Percentiles rank a stretch among this genome's conserved stretches.
phyloP scores from a whole-genome alignment of 2,888 invertebrate genomes.

The Lepidocyrtoides sp. region DNA sequence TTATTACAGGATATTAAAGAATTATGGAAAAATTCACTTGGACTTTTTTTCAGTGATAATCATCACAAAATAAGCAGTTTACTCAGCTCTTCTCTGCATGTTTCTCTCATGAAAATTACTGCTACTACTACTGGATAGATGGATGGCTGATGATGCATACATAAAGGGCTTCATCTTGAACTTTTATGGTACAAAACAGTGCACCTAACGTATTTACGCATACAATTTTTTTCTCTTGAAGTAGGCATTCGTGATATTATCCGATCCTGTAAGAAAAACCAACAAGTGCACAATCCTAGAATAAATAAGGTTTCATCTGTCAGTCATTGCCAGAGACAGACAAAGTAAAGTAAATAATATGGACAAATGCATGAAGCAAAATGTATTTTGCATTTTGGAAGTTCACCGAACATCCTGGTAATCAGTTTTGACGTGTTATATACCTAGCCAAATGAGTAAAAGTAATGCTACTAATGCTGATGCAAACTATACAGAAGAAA shows the following conservation, averaged over 20 bases:
- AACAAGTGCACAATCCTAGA: conserved; percentile 58
- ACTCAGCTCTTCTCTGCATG: not conserved
- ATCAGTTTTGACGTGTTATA: conserved; percentile 38
- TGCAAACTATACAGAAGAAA: too few relatives aligned
- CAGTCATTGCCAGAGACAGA: conserved; percentile 31
- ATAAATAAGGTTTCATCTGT: conserved; percentile 55
- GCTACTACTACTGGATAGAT: not conserved
- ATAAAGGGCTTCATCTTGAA: not conserved
- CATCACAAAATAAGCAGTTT: conserved; percentile 55
- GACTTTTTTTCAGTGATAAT: conserved; percentile 34
- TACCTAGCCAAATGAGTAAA: conserved; percentile 5
- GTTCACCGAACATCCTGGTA: not conserved
- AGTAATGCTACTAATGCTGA: not conserved
- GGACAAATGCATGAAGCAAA: not conserved
- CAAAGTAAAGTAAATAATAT: conserved; percentile 48
- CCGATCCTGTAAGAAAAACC: conserved; percentile 28
- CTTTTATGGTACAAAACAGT: too few relatives aligned
- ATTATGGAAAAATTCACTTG: conserved; percentile 48
- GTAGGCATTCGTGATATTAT: not conserved
- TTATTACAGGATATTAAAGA: conserved; percentile 55
- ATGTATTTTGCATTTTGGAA: not conserved
- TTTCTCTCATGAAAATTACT: not conserved
- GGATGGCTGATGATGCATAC: not conserved
- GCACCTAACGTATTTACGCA: too few relatives aligned
- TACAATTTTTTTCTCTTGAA: too few relatives aligned